Evolutionary conservation across 2,888 invertebrate species (phyloP), one percentile per base, ranked within the genome.

Genomic region (Hololepta plana): DNA sequence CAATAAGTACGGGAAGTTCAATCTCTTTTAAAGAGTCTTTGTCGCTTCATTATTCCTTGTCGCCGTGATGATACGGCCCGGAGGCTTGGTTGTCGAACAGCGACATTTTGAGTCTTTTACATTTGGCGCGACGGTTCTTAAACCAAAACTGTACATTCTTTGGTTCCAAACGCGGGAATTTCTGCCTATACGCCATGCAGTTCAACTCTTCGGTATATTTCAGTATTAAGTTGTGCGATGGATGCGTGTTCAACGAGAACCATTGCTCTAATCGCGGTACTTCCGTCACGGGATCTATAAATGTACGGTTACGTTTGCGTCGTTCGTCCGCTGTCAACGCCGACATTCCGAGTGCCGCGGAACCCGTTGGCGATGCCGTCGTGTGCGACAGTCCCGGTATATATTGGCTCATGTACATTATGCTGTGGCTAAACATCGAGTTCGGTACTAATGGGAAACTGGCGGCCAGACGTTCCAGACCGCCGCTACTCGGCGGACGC

Each of bases 121-220:
- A 91, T 59, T 98, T 98, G 40, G 98, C 98, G 30, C 98, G 68
- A 21, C 96, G 76, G 52, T 98, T 98, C 56, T 95, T 95, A 59
- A 95, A 98, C 98, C 98, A 98, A 54, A 98, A 91, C 57, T 98
- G 96, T 38, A 98, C 95, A 52, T 98, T 98, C 61, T 96, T 96
- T 21, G 95, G 90, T 53, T 96, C 96, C 35, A 98, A 64, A n/a
- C 88, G 75, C 2, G 96, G 98, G 55, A 96, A 98, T 57, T 96
- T 95, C 58, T 93, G 93, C 46, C 96, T 60, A 55, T 96, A 98
- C 27, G 90, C 87, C 76, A 93, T 91, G 35, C 81, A 71, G 55
- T 98, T 98, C 40, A 98, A 62, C 51, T 93, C 91, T 46, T 95
- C 91, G 3, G 96, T 96, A 54, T 93, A 98, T 54, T 95, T 91